Percentiles rank a stretch among this genome's conserved stretches.
Conservation (phyloP, 2,113 vertebrate genomes). For the Anarhynchus alexandrinus region DNA sequence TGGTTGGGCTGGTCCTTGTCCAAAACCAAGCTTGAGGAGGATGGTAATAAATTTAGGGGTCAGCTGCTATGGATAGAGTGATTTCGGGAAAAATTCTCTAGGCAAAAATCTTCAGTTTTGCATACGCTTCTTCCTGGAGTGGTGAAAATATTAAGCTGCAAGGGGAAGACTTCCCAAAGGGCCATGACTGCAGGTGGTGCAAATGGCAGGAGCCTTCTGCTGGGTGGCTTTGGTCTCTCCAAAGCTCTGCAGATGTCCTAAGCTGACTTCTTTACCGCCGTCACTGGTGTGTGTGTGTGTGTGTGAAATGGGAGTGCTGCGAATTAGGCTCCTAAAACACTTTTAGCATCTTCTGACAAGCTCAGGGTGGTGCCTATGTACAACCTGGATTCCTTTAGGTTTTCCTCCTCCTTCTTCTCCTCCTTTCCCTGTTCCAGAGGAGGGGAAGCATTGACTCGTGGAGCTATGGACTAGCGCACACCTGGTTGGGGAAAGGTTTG, state of each 20-base stretch:
- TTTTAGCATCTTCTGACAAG: background rate
- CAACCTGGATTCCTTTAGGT: background rate
- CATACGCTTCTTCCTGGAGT: background rate
- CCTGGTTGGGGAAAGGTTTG: background rate
- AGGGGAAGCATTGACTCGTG: background rate
- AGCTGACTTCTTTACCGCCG: background rate
- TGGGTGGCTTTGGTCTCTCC: background rate
- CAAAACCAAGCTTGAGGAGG: background rate
- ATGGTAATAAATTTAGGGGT: background rate
- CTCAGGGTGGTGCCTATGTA: background rate
- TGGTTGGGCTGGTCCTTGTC: background rate
- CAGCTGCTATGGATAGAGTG: background rate
- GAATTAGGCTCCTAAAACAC: background rate
- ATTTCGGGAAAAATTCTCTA: background rate
- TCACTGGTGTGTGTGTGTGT: background rate
- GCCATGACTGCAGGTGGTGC: background rate
- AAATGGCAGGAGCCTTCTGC: background rate
- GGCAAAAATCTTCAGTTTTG: background rate
- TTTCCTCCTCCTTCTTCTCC: background rate
- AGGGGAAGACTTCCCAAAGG: background rate
- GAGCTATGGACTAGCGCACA: background rate
- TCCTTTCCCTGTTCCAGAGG: background rate
- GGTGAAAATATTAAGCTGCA: background rate
- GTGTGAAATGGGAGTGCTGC: background rate
- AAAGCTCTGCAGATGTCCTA: background rate